Base-by-base conservation (phyloP, 2,888 invertebrate genomes). In the Hyalella azteca region DNA sequence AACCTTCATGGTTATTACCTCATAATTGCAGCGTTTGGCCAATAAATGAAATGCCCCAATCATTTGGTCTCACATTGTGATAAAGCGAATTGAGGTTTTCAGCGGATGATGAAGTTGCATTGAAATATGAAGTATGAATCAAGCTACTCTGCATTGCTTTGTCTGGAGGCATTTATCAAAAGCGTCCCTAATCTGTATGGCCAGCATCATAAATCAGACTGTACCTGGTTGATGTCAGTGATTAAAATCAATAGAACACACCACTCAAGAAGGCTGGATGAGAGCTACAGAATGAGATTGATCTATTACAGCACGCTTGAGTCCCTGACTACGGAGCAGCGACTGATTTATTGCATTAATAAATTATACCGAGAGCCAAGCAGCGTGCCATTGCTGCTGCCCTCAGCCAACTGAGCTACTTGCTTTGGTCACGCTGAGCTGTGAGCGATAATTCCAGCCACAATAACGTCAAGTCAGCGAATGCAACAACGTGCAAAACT, bases 251-350 rank as follows among this genome's bases (percentile, higher is more conserved):
- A 66, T 66, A 66, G 66, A 66, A 66, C 66, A 66, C 66, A 66
- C 66, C 36, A 66, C 66, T 66, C 66, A 66, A 29, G 39, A 32
- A 19, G 66, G 36, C 32, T 66, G 19, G 36, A 66, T 66, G 36
- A 66, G 36, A 66, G 66, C 66, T 66, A 66, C 66, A 66, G 66
- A 66, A 66, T n/a, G 66, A 66, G 66, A 66, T 66, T 66, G 66
- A 66, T 66, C 66, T 36, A 66, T 66, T 39, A 66, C 19, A 29
- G 66, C 36, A 36, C 66, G 32, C 66, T 66, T 22, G 66, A 66
- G 36, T 66, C 66, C 66, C 66, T 36, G 54, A 22, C 29, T 66
- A 32, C 66, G 36, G 66, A 66, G 66, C 39, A 36, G 19, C 36
- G 32, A 32, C 19, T 66, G 66, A 66, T 66, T 66, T 29, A 66